Conservation (phyloP, 2,797 vertebrate species). For the Microhierax caerulescens region DNA sequence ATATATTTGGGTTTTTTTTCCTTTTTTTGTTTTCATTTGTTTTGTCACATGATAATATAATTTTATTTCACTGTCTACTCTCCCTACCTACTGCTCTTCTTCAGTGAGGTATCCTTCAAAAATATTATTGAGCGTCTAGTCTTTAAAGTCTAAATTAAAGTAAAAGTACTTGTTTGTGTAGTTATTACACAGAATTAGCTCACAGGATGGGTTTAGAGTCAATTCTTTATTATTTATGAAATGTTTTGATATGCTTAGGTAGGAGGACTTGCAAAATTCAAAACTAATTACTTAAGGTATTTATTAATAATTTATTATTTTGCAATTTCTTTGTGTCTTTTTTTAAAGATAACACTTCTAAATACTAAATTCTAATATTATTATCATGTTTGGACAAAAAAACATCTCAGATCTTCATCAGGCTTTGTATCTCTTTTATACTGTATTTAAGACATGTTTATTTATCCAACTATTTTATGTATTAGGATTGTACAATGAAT, state of each 20-base stretch:
- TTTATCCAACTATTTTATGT: not conserved
- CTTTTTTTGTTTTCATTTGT: not conserved
- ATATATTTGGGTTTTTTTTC: not conserved
- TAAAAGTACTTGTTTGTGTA: not conserved
- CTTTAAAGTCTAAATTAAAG: not conserved
- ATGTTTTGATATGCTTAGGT: not conserved
- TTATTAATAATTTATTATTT: not conserved
- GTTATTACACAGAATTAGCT: not conserved
- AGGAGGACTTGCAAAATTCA: not conserved
- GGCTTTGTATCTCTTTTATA: not conserved
- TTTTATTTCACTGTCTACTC: not conserved
- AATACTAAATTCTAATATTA: not conserved
- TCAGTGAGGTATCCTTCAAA: not conserved
- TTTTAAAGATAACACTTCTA: not conserved
- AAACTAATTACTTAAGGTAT: not conserved
- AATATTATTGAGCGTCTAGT: not conserved
- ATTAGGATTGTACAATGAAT: not conserved
- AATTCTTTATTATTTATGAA: not conserved
- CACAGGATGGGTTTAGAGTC: not conserved
- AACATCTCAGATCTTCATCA: not conserved
- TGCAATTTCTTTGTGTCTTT: not conserved
- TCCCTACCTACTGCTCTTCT: not conserved
- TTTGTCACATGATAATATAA: not conserved
- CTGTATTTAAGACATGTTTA: not conserved
- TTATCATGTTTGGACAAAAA: not conserved